These are phyloP conservation scores for Pristionchus entomophagus DNA, from an alignment of 2,888 invertebrate species.

Conservation along the genomic window DNA sequence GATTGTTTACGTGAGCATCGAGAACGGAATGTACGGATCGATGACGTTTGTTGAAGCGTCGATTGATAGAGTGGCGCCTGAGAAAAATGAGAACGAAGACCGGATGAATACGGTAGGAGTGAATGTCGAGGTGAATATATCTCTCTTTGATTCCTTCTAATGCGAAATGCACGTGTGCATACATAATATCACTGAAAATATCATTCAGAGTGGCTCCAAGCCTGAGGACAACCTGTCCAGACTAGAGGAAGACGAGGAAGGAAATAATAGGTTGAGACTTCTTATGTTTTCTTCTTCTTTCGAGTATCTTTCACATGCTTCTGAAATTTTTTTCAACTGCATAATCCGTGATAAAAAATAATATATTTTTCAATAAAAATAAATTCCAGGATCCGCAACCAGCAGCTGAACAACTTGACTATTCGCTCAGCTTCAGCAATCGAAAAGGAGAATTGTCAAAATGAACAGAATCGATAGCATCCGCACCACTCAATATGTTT, in stretches of 20 bases:
- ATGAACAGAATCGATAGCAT: not conserved
- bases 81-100: not conserved
- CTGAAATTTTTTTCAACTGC: not conserved
- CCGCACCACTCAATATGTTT: too few relatives aligned
- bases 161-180: not conserved
- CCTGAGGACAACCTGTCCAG: not conserved
- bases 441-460: not conserved
- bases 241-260: not conserved
- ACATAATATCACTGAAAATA: not conserved
- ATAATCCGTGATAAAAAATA: too few relatives aligned
- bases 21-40: slow-evolving; percentile 20
- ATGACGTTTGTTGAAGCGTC: not conserved
- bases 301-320: not conserved
- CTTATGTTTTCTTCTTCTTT: not conserved
- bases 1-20: slow-evolving; percentile 32
- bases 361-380: not conserved
- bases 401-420: not conserved
- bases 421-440: not conserved
- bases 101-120: not conserved
- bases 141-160: not conserved
- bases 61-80: not conserved
- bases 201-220: not conserved
- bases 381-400: not conserved
- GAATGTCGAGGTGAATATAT: not conserved
- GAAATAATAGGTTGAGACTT: not conserved